Base-by-base conservation (phyloP, 2,888 invertebrate species). In the Pristionchus arcanus region DNA sequence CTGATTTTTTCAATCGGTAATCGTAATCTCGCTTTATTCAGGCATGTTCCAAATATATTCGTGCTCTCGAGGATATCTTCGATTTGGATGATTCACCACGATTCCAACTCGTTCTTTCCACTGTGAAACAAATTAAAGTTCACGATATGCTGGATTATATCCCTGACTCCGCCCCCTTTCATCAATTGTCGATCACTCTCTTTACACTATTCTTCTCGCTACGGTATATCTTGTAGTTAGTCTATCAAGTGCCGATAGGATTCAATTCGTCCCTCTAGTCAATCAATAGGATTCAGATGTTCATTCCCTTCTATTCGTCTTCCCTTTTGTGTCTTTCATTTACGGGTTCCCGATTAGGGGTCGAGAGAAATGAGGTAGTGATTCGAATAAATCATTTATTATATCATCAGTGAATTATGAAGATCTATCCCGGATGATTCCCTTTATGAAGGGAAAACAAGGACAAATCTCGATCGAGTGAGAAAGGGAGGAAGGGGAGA, bases 91-190 rank as follows among this genome's bases (percentile, higher is more conserved):
- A 49, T 34, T 42, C 71, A 7, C 71, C 53, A 49, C 88, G 88
- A 28, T 59, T 49, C 37, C 88, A 88, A 88, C 37, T 88, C 11
- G 55, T 74, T 42, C 88, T 88, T 28, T 88, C 88, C 4, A 88
- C 74, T 42, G 74, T 88, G 16, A 71, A 74, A 49, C 88, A 88
- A 31, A 42, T 74, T 11, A n/a, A 66, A 49, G 53, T 88, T n/a
- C 31, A 66, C 31, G 88, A 88, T 31, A 15, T 74, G 16, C 88
- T 88, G 1, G 74, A 88, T 49, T 5, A 16, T 16, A 42, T 88
- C 28, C 71, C 88, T 25, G n/a, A n/a, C 37, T 88, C 88, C 53
- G 25, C 55, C 66, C 42, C 68, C 31, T 37, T 42, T 31, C 55
- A 28, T 53, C 87, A 66, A 49, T 49, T 49, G 42, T 87, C 87